Base-by-base conservation (phyloP, 2,113 vertebrate genomes). In the Andinoacara biseriatus region DNA sequence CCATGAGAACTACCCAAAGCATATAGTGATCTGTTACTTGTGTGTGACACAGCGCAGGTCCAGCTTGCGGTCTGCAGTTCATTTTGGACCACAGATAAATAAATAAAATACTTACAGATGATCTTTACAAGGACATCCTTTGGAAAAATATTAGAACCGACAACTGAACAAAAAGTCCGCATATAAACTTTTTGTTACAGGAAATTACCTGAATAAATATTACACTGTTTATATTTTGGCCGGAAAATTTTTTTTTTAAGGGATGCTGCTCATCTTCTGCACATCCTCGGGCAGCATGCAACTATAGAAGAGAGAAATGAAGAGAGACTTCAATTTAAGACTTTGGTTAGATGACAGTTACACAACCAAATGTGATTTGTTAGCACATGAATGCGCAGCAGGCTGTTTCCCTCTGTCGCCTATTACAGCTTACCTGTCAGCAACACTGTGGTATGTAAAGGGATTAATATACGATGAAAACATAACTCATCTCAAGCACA, bases 291-390 rank as follows among this genome's bases (percentile, higher is more conserved):
- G 43, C 59, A 60, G 38, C 20, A 9, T 20, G 29, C 1, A 35
- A 29, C 54, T 31, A 57, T 61, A 58, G 43, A 33, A 59, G 56
- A 80, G 14, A 84, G 56, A 80, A 58, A 40, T 7, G 18, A 20
- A 10, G 20, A 52, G 61, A 69, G 46, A 82, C 43, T 74, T 49
- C 5, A 59, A 13, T 75, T 75, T 6, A 13, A 80, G 74, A 76
- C 61, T 76, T 84, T 1, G 49, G 65, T 83, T 63, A 33, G 72
- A 38, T 81, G 88, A 81, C 87, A 83, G 74, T 84, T 78, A 74
- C 78, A 88, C 84, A 84, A 91, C 46, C 54, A 75, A 75, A 80
- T 90, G 78, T 83, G 91, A 88, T 80, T 86, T 76, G 72, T 77
- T 63, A 38, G 86, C 84, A 88, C 86, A 84, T 74, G 58, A 74